Evolutionary conservation across 2,113 vertebrate species (phyloP).

Genomic region (Axis porcinus): DNA sequence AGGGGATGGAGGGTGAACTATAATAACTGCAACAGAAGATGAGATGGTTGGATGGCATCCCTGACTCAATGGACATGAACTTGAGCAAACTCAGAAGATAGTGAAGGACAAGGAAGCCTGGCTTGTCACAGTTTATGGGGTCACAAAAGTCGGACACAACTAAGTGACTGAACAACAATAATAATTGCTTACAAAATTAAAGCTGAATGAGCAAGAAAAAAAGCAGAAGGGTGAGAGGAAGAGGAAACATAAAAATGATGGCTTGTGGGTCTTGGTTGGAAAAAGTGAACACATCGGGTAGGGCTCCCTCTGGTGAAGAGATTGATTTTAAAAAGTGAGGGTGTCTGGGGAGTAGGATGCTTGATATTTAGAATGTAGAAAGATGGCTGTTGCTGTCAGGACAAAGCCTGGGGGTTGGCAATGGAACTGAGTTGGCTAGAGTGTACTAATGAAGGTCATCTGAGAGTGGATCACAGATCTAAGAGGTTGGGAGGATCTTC

Average conservation of each 20-base stretch:
- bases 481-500: not conserved
- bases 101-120: not conserved
- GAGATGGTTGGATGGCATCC: not conserved
- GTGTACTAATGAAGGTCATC: not conserved
- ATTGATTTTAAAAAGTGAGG: not conserved
- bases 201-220: not conserved
- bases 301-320: not conserved
- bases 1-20: not conserved
- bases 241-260: not conserved
- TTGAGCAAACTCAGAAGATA: not conserved
- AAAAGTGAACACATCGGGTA: not conserved
- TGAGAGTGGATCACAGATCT: not conserved
- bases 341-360: not conserved
- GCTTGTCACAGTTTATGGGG: not conserved
- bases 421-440: too few relatives aligned
- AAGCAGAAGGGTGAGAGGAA: not conserved
- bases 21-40: not conserved
- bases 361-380: not conserved
- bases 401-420: not conserved
- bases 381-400: too few relatives aligned
- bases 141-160: not conserved
- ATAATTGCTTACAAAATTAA: not conserved
- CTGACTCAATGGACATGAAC: not conserved
- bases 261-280: not conserved
- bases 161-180: not conserved